Evolutionary conservation across 2,113 vertebrate genomes (phyloP).

Genomic region (Solea senegalensis): DNA sequence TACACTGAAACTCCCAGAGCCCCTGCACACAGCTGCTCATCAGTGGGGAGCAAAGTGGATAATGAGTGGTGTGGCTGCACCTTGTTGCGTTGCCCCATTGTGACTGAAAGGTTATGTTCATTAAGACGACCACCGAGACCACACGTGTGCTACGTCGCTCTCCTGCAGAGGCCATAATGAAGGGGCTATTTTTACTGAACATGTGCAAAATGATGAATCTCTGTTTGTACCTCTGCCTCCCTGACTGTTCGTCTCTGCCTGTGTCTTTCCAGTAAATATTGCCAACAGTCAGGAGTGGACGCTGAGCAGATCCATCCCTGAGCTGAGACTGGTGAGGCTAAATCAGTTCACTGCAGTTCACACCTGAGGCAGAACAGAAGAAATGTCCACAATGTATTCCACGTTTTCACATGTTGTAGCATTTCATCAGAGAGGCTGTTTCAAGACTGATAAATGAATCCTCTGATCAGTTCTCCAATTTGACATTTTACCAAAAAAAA

Average conservation of each 20-base stretch:
- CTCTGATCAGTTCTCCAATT: too few species aligned
- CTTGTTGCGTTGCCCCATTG: conserved; percentile 17
- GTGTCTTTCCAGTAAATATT: conserved; percentile 82
- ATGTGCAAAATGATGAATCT: conserved; percentile 25
- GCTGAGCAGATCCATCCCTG: conserved; percentile 88
- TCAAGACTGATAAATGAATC: too few species aligned
- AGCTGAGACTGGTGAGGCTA: conserved; percentile 90
- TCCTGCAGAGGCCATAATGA: conserved; percentile 2
- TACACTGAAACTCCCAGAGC: not conserved
- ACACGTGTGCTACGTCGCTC: conserved; percentile 1
- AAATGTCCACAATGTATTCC: too few species aligned
- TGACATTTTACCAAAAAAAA: too few species aligned
- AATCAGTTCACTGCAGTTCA: not conserved
- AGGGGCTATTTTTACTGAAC: conserved; percentile 17
- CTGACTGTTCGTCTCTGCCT: conserved; percentile 49
- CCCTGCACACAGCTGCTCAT: not conserved
- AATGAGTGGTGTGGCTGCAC: conserved; percentile 37
- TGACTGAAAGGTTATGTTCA: conserved; percentile 59
- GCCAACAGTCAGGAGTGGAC: conserved; percentile 98
- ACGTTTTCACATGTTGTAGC: too few species aligned
- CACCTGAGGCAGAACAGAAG: not conserved
- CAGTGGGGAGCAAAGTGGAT: conserved; percentile 40
- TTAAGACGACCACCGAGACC: conserved; percentile 32
- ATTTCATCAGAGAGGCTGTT: too few species aligned
- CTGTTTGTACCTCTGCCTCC: conserved; percentile 3